Conservation (phyloP, 2,888 invertebrate genomes). For the Hyles lineata region DNA sequence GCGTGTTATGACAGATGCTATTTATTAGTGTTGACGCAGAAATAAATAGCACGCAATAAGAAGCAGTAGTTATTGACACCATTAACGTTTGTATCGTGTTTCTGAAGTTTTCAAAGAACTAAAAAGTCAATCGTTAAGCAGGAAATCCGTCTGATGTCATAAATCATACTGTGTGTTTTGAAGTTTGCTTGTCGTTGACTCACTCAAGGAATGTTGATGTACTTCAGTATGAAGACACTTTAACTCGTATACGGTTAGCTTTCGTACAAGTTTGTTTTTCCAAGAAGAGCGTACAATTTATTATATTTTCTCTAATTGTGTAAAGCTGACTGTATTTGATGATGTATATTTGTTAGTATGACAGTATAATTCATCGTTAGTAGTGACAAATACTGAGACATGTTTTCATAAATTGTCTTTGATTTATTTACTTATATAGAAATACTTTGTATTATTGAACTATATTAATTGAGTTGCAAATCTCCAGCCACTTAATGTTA, state of each 20-base stretch:
- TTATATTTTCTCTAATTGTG: constrained; percentile 5
- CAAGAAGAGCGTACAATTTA: constrained; percentile 12
- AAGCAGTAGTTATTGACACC: constrained; percentile 56
- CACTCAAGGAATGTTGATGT: constrained; percentile 18
- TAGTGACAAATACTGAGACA: neutral
- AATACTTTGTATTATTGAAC: neutral
- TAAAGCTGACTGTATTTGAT: neutral
- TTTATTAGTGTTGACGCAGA: constrained; percentile 66
- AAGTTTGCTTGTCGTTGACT: constrained; percentile 19
- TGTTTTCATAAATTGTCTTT: neutral
- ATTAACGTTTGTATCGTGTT: constrained; percentile 55
- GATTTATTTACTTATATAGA: neutral
- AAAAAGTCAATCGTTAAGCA: constrained; percentile 24
- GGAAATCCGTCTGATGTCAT: constrained; percentile 25
- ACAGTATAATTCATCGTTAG: neutral
- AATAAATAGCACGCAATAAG: constrained; percentile 63
- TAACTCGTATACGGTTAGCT: neutral
- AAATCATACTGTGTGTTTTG: constrained; percentile 21
- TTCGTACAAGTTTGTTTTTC: neutral
- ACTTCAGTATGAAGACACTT: neutral
- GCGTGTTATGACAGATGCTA: constrained; percentile 79
- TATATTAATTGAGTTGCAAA: neutral
- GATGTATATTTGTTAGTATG: neutral
- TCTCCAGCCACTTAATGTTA: neutral
- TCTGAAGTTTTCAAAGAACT: constrained; percentile 46